phyloP scores from a whole-genome alignment of 1,140 invertebrate species.

The Drosophila willistoni region DNA sequence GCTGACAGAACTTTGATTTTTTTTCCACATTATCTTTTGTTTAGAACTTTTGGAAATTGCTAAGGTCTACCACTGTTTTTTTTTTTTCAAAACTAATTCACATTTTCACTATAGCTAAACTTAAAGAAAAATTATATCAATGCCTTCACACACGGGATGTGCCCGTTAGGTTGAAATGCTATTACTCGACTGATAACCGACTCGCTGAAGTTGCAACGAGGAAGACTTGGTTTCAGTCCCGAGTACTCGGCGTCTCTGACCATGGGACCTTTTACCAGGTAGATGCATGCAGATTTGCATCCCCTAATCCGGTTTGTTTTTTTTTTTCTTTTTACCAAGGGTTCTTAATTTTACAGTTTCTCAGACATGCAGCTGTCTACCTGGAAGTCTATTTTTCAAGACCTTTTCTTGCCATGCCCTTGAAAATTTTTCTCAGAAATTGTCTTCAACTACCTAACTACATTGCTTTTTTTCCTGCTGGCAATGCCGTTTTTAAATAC shows the following conservation, averaged over 20 bases:
- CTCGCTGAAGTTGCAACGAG: background rate
- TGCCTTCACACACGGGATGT: background rate
- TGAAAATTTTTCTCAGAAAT: slow-evolving; percentile 2
- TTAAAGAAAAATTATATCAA: too few relatives aligned
- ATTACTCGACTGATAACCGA: slow-evolving; percentile 42
- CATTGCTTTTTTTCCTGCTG: too few relatives aligned
- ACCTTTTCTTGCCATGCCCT: background rate
- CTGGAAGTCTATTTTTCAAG: background rate
- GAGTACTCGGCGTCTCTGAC: background rate
- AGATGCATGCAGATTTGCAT: background rate
- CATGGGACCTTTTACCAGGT: slow-evolving; percentile 4
- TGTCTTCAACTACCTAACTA: too few relatives aligned
- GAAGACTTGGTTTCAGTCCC: slow-evolving; percentile 22
- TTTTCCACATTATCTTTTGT: slow-evolving; percentile 7
- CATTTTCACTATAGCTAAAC: background rate
- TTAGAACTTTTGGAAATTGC: background rate
- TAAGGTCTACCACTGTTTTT: background rate
- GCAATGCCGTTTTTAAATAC: too few relatives aligned
- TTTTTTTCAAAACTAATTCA: background rate
- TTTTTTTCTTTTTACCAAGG: background rate
- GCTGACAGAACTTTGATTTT: background rate
- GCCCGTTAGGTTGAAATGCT: slow-evolving; percentile 44
- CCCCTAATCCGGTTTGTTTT: slow-evolving; percentile 5
- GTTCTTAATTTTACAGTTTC: background rate
- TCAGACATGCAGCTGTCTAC: background rate